phyloP scores from a whole-genome alignment of 2,113 vertebrate genomes.

The Ahaetulla prasina region DNA sequence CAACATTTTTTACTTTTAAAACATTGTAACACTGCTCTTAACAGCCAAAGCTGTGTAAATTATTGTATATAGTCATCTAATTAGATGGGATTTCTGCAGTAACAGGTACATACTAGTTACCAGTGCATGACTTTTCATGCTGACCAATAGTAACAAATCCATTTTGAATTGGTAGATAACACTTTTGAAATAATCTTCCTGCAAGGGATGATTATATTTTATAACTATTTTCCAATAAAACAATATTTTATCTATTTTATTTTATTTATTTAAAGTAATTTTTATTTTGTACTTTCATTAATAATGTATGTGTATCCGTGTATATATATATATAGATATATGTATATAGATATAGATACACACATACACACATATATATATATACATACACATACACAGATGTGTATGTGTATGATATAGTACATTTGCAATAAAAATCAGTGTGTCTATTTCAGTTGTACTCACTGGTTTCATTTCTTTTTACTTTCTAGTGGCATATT shows the following conservation, averaged over 20 bases:
- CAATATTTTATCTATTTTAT: slow-evolving; percentile 81
- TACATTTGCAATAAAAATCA: slow-evolving; percentile 76
- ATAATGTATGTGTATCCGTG: slow-evolving; percentile 42
- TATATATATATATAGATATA: too few species aligned
- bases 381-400: slow-evolving; percentile 54
- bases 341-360: too few species aligned
- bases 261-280: slow-evolving; percentile 78
- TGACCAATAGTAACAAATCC: slow-evolving; percentile 72
- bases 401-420: slow-evolving; percentile 58
- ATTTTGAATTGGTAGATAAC: slow-evolving; percentile 63
- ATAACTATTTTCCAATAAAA: slow-evolving; percentile 80
- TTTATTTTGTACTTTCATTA: slow-evolving; percentile 79
- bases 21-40: slow-evolving; percentile 74
- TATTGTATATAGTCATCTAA: slow-evolving; percentile 72
- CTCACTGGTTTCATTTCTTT: slow-evolving; percentile 79
- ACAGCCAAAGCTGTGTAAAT: slow-evolving; percentile 77
- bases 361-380: slow-evolving; percentile 50
- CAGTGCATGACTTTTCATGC: slow-evolving; percentile 71
- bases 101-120: slow-evolving; percentile 73
- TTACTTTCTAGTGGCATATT: slow-evolving; percentile 57
- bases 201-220: slow-evolving; percentile 75
- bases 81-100: slow-evolving; percentile 70
- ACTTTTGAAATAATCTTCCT: slow-evolving; percentile 67
- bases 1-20: slow-evolving; percentile 74
- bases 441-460: slow-evolving; percentile 77